A percentile compares a stretch with the other conserved stretches of the same genome.
phyloP scores from a whole-genome alignment of 1,140 invertebrate genomes.

The Subanguina moxae region DNA sequence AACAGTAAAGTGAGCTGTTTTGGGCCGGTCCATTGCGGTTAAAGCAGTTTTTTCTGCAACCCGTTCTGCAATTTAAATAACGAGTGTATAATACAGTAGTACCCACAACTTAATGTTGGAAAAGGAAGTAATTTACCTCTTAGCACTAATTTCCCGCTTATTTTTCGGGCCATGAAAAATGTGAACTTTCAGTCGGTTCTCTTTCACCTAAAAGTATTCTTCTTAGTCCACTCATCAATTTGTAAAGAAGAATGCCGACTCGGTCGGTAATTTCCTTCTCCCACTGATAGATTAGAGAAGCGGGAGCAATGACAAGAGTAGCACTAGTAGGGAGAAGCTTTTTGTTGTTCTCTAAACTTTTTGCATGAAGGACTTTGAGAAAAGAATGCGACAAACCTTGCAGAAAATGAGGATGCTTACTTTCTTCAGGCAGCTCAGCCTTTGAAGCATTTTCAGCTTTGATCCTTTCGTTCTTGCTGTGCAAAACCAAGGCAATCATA shows the following conservation, averaged over 20 bases:
- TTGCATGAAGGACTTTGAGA: neutral
- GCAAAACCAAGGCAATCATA: constrained; percentile 76
- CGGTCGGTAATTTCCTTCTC: constrained; percentile 72
- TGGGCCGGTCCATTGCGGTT: too few species aligned
- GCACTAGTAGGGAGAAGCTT: constrained; percentile 61
- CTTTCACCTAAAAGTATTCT: constrained; percentile 48
- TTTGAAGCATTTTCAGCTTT: constrained; percentile 44
- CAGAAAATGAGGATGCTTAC: neutral
- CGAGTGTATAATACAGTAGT: too few species aligned
- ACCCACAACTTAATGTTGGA: too few species aligned
- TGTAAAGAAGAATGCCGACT: constrained; percentile 59
- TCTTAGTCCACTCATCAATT: too few species aligned
- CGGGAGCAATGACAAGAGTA: constrained; percentile 83
- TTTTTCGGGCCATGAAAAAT: constrained; percentile 75
- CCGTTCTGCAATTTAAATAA: too few species aligned
- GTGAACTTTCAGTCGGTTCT: constrained; percentile 67
- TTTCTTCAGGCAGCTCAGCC: constrained; percentile 18
- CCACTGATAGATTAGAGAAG: constrained; percentile 75
- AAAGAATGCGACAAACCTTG: neutral
- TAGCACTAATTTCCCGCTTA: constrained; percentile 65
- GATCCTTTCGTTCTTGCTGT: constrained; percentile 53
- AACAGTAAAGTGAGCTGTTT: too few species aligned
- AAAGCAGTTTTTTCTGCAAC: too few species aligned
- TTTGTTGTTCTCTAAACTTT: neutral
- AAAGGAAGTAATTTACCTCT: constrained; percentile 13